Conservation (phyloP, 1,140 invertebrate species). For the Macrotrachela quadricornifera region DNA sequence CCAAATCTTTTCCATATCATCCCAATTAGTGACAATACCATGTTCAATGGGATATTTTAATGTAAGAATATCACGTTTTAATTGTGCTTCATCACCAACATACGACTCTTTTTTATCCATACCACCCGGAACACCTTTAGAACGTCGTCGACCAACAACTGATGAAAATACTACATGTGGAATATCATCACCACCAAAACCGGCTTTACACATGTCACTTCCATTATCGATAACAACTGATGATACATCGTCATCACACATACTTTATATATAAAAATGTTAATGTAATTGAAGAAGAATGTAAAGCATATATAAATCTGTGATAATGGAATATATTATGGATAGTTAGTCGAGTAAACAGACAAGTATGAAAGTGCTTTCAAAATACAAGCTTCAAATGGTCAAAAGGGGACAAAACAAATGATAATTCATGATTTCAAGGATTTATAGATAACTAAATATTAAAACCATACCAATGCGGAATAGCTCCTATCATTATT, state of each 20-base stretch:
- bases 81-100: conserved; percentile 44
- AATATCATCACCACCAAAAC: conserved; percentile 62
- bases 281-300: too few species aligned
- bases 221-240: conserved; percentile 63
- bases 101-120: conserved; percentile 8
- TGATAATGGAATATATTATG: too few species aligned
- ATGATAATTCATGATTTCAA: too few species aligned
- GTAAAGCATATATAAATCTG: too few species aligned
- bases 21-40: conserved; percentile 81
- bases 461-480: too few species aligned
- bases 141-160: conserved; percentile 53
- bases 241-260: conserved; percentile 67
- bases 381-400: too few species aligned
- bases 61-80: conserved; percentile 83
- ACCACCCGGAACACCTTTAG: conserved; percentile 33
- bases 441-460: too few species aligned
- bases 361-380: too few species aligned
- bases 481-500: too few species aligned
- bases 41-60: conserved; percentile 99
- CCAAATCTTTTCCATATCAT: conserved; percentile 98
- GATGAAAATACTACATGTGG: conserved; percentile 62
- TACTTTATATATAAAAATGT: too few species aligned
- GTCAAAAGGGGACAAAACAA: too few species aligned
- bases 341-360: too few species aligned
- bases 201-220: conserved; percentile 64